phyloP scores from a whole-genome alignment of 2,797 vertebrate genomes.

The Enteromius paludinosus region DNA sequence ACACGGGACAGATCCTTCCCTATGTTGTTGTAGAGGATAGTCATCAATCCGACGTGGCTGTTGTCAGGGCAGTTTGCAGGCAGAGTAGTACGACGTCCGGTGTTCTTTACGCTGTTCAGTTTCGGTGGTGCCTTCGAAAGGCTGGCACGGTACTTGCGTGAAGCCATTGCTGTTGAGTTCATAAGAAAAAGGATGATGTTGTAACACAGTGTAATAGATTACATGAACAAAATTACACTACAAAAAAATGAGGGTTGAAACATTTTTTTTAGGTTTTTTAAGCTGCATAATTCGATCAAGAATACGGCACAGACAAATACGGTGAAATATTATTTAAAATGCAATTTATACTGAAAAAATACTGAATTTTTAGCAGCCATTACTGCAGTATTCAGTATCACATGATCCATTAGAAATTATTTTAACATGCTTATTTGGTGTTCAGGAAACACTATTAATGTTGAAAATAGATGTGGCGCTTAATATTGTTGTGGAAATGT shows the following conservation, averaged over 20 bases:
- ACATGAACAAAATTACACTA: not conserved
- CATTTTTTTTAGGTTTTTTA: too few species aligned
- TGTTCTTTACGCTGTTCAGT: conserved; percentile 60
- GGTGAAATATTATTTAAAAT: not conserved
- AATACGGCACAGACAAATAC: not conserved
- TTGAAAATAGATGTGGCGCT: not conserved
- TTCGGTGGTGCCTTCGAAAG: conserved; percentile 68
- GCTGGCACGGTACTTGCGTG: conserved; percentile 76
- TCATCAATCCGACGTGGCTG: conserved; percentile 88
- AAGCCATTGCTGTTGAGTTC: conserved; percentile 68
- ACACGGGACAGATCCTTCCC: conserved; percentile 91
- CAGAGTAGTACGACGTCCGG: conserved; percentile 76
- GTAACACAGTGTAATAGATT: not conserved
- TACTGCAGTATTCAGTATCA: not conserved
- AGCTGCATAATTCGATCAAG: not conserved
- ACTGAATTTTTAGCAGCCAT: not conserved
- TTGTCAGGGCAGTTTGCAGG: conserved; percentile 82
- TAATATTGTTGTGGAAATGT: not conserved
- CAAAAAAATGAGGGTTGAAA: not conserved
- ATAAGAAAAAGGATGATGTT: not conserved
- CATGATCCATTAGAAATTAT: not conserved
- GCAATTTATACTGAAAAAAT: not conserved
- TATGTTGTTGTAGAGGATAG: conserved; percentile 91
- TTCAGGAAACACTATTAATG: not conserved
- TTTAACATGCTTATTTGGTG: not conserved